These are phyloP conservation scores for Tetrapedia diversipes DNA, from an alignment of 2,888 invertebrate species.

Conservation along the genomic window DNA sequence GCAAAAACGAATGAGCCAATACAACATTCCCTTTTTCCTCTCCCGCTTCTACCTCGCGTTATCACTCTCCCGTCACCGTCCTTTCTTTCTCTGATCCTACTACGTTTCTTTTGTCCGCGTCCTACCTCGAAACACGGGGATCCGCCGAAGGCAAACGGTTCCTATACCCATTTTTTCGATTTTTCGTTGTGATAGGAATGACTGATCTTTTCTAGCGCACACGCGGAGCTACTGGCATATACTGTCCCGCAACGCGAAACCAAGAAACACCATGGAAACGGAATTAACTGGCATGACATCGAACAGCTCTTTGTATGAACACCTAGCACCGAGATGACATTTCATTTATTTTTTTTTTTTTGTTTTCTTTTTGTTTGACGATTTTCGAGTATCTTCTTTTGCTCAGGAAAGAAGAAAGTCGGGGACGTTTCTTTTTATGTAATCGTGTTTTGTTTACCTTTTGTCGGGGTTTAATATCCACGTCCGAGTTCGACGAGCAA, in stretches of 20 bases:
- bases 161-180: slow-evolving; percentile 21
- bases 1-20: slow-evolving; percentile 39
- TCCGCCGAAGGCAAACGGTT: slow-evolving; percentile 47
- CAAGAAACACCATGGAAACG: slow-evolving; percentile 43
- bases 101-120: slow-evolving; percentile 23
- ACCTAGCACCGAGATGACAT: slow-evolving; percentile 23
- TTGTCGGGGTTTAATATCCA: slow-evolving; percentile 31
- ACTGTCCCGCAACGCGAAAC: slow-evolving; percentile 44
- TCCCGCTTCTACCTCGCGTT: slow-evolving; percentile 31
- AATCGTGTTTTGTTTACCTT: slow-evolving; percentile 8
- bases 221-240: slow-evolving; percentile 32
- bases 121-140: slow-evolving; percentile 52
- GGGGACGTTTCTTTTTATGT: slow-evolving; percentile 23
- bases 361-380: not conserved
- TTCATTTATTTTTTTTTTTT: slow-evolving; percentile 5
- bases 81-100: slow-evolving; percentile 6
- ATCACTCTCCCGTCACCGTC: not conserved
- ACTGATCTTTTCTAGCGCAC: slow-evolving; percentile 38
- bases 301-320: slow-evolving; percentile 7
- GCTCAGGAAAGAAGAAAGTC: slow-evolving; percentile 8
- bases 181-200: slow-evolving; percentile 67
- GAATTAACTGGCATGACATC: slow-evolving; percentile 25
- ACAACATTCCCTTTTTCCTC: slow-evolving; percentile 27
- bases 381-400: slow-evolving; percentile 10
- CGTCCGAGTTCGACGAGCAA: slow-evolving; percentile 58